These are phyloP conservation scores for Monochamus saltuarius DNA, from an alignment of 1,140 invertebrate species.

Conservation along the genomic window DNA sequence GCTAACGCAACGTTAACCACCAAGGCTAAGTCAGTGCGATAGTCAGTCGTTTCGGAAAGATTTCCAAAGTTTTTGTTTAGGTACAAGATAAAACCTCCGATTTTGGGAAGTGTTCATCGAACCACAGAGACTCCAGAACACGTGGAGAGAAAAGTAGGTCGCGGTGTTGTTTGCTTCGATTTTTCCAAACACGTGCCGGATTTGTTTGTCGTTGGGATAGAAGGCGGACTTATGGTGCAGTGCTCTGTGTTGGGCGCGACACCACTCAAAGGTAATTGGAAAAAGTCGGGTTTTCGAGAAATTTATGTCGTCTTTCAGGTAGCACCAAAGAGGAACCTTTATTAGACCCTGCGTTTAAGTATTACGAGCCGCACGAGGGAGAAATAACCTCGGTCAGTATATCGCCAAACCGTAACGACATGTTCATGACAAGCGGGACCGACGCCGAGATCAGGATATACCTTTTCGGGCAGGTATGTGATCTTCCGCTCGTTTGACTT, in stretches of 20 bases:
- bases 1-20: slow-evolving; percentile 25
- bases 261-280: slow-evolving; percentile 37
- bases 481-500: background rate
- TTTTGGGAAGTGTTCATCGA: slow-evolving; percentile 32
- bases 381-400: slow-evolving; percentile 42
- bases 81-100: slow-evolving; percentile 40
- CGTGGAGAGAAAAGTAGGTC: slow-evolving; percentile 32
- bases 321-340: slow-evolving; percentile 29
- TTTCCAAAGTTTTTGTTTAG: slow-evolving; percentile 28
- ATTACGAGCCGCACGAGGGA: slow-evolving; percentile 46
- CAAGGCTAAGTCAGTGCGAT: slow-evolving; percentile 37
- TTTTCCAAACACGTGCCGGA: slow-evolving; percentile 46
- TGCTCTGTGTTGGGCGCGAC: slow-evolving; percentile 45
- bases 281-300: background rate
- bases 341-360: slow-evolving; percentile 44
- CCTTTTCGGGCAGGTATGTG: slow-evolving; percentile 40
- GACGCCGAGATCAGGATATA: slow-evolving; percentile 48
- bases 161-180: slow-evolving; percentile 47
- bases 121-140: slow-evolving; percentile 23
- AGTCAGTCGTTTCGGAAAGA: background rate
- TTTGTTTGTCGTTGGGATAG: slow-evolving; percentile 46
- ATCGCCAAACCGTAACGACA: slow-evolving; percentile 42
- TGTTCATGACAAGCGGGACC: slow-evolving; percentile 44
- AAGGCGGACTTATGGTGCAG: slow-evolving; percentile 45
- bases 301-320: slow-evolving; percentile 16